Evolutionary conservation across 2,888 invertebrate genomes (phyloP).

Genomic region (Tetropium fuscum): DNA sequence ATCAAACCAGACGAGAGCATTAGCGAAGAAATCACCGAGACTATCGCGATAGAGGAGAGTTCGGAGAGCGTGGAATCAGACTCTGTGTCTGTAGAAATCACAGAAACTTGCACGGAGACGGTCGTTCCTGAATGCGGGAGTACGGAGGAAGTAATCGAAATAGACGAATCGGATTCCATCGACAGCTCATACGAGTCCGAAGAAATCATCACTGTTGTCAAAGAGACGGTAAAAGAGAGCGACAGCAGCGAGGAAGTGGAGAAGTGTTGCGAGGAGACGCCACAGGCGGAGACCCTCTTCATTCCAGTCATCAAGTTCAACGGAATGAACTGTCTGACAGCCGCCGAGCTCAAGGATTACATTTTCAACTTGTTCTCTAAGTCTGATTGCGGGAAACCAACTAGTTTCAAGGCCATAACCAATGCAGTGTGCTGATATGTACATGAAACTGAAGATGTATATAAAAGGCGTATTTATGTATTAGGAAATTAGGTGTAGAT

Average conservation of each 20-base stretch:
- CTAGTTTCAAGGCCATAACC: too few relatives aligned
- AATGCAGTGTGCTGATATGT: too few relatives aligned
- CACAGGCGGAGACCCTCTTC: slow-evolving; percentile 37
- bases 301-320: slow-evolving; percentile 47
- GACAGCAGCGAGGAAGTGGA: slow-evolving; percentile 5
- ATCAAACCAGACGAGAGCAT: not conserved
- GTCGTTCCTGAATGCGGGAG: too few relatives aligned
- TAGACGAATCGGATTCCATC: too few relatives aligned
- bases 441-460: too few relatives aligned
- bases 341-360: slow-evolving; percentile 43
- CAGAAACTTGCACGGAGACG: too few relatives aligned
- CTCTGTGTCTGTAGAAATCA: not conserved
- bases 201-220: not conserved
- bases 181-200: not conserved
- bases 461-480: too few relatives aligned
- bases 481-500: too few relatives aligned
- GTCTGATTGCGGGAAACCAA: too few relatives aligned
- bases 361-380: slow-evolving; percentile 37
- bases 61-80: not conserved
- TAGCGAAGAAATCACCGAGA: not conserved
- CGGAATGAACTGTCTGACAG: slow-evolving; percentile 36
- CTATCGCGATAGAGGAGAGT: not conserved
- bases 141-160: slow-evolving; percentile 8
- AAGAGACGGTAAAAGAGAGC: too few relatives aligned
- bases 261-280: not conserved